These are phyloP conservation scores for Ptychadena robeensis DNA, from an alignment of 2,797 vertebrate species.

Conservation along the genomic window DNA sequence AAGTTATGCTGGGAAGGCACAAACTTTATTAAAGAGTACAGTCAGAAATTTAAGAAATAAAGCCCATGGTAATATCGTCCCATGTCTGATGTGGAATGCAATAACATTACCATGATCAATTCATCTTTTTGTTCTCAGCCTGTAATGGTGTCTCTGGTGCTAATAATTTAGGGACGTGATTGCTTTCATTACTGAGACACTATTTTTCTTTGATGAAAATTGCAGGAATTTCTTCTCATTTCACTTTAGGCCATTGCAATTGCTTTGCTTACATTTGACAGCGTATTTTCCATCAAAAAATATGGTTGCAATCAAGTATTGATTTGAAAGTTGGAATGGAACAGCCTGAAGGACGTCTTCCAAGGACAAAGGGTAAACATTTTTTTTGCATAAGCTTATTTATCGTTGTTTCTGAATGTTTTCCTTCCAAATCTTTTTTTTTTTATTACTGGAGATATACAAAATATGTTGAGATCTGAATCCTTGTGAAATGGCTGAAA, in stretches of 20 bases:
- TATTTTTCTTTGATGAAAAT: constrained; percentile 54
- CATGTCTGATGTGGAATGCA: constrained; percentile 28
- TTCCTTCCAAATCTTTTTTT: neutral
- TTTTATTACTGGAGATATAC: too few species aligned
- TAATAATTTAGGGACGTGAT: neutral
- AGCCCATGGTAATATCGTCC: constrained; percentile 13
- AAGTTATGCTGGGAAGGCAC: constrained; percentile 19
- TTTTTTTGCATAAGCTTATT: constrained; percentile 33
- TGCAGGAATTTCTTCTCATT: constrained; percentile 28
- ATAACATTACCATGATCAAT: constrained; percentile 51
- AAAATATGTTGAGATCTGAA: neutral
- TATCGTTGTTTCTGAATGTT: constrained; percentile 19
- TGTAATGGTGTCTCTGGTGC: constrained; percentile 4
- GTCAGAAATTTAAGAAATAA: constrained; percentile 11
- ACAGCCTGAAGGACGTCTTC: constrained; percentile 20
- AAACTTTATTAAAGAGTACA: constrained; percentile 34
- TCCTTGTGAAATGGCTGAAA: constrained; percentile 4
- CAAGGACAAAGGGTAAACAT: constrained; percentile 48
- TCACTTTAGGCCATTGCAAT: constrained; percentile 37
- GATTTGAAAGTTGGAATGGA: constrained; percentile 56
- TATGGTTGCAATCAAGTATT: constrained; percentile 56
- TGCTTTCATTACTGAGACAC: constrained; percentile 50
- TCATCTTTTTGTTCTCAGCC: constrained; percentile 50
- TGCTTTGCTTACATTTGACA: constrained; percentile 21
- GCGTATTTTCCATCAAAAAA: constrained; percentile 61